Base-by-base conservation (phyloP, 2,113 vertebrate species). In the Corythoichthys haematopterus region DNA sequence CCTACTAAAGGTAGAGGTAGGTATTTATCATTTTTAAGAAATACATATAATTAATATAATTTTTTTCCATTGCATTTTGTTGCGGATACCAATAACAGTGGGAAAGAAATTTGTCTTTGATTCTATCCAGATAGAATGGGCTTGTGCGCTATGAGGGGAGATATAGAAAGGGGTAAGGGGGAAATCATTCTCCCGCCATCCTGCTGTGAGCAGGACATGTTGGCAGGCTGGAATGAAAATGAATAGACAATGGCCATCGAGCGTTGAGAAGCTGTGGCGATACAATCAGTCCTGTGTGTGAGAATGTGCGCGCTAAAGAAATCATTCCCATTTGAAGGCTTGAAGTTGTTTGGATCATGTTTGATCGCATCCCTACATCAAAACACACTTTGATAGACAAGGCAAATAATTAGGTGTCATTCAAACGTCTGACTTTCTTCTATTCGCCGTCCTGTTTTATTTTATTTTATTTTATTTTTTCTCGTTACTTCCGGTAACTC, bases 341-440 rank as follows among this genome's bases (percentile, higher is more conserved):
- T 65, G 81, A 86, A 90, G 89, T 90, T 90, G 90, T 89, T 91
- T 82, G 83, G 88, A 88, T 91, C 88, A 88, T 85, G 87, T 90
- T 66, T 87, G 88, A 90, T 89, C 84, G 86, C 85, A 88, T 88
- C 85, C 89, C 76, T 48, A 89, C 88, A 88, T 91, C 90, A 90
- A 91, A 90, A 90, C 85, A 90, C 65, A 64, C 82, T 81, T 88
- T 92, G 92, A 93, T 77, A 84, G 92, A 93, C 90, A 91, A 80
- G 89, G 78, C 85, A 87, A 90, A 91, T 91, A 92, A 93, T 93
- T 91, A 90, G 89, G 89, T 93, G 90, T 93, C 90, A 91, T 82
- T 93, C 89, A 90, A 38, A 81, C 83, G 85, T 88, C 86, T 75
- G 84, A 88, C 79, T 72, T 83, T 86, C 82, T 83, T 84, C 82